Evolutionary conservation across 1,140 invertebrate genomes (phyloP), one percentile per base, ranked within the genome.

Genomic region (Sinonovacula constricta): DNA sequence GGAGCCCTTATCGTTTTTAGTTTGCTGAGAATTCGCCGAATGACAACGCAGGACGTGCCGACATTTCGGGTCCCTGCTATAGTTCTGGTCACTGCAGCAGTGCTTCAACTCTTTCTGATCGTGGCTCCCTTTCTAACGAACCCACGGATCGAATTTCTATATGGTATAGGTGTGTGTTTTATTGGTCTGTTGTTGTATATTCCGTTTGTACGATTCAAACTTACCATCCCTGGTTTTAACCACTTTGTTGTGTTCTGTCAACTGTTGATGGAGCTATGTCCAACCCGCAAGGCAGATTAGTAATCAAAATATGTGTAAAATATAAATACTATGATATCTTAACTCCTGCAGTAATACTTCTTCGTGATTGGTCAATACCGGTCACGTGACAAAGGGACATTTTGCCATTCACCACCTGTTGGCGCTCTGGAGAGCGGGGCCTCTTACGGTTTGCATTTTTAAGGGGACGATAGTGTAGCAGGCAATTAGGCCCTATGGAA

Each of bases 141-240:
- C 51, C 65, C 65, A 28, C 26, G 34, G 24, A 51, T 66, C 12
- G 74, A 68, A 33, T 77, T 77, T 60, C 7, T 68, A 39, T 68
- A 77, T 22, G 63, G 56, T 14, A 14, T 36, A 3, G 63, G 51
- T 22, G 0, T 68, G 3, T 22, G 66, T 10, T 4, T 67, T 12
- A 15, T 34, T 24, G 63, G 62, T 1, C 15, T 67, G 12, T 10
- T 77, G 24, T 2, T 77, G 0, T 77, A 67, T 45, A 30, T 77
- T 53, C 45, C 57, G 12, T 77, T 66, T n/a, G 24, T 76, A 2
- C 51, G 54, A 22, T 66, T 76, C 45, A 5, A 33, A 3, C 39
- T 49, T 15, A 69, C 26, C 4, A 15, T 68, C 1, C 59, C 60
- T 30, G 66, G 62, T 15, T n/a, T 53, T n/a, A 39, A 49, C 14